Conservation (phyloP, 1,140 invertebrate species). For the Drosophila nebulosa region DNA sequence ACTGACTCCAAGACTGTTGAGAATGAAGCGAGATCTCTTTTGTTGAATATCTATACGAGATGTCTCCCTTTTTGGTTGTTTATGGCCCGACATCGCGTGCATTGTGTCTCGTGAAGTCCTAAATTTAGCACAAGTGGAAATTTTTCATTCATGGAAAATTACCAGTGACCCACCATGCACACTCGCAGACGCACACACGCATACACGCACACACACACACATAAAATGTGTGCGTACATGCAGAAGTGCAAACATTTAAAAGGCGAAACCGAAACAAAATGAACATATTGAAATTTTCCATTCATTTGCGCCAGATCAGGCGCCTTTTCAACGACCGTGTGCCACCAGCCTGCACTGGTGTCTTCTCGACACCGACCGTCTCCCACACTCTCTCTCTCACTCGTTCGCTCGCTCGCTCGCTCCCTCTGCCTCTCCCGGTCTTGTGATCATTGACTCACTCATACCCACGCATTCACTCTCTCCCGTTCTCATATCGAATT, state of each 20-base stretch:
- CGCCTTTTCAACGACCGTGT: neutral
- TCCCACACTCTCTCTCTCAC: neutral
- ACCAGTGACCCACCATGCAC: constrained; percentile 17
- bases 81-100: constrained; percentile 4
- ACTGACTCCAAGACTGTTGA: neutral
- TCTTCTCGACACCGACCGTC: constrained; percentile 19
- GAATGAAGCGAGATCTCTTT: neutral
- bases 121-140: constrained; percentile 55
- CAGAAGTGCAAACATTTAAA: constrained; percentile 59
- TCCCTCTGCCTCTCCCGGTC: neutral
- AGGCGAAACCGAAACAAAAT: constrained; percentile 50
- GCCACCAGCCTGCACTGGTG: no score
- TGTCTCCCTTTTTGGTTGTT: neutral
- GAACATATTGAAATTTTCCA: constrained; percentile 63
- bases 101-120: constrained; percentile 39
- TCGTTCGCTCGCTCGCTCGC: constrained; percentile 12
- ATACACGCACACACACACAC: neutral
- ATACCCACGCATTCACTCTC: neutral
- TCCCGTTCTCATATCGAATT: neutral
- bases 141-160: constrained; percentile 62
- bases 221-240: constrained; percentile 5
- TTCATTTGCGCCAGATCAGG: constrained; percentile 36
- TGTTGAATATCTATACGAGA: neutral
- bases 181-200: neutral
- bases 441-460: neutral